These are phyloP conservation scores for Heliconius cydno DNA, from an alignment of 2,888 invertebrate genomes.

Conservation along the genomic window DNA sequence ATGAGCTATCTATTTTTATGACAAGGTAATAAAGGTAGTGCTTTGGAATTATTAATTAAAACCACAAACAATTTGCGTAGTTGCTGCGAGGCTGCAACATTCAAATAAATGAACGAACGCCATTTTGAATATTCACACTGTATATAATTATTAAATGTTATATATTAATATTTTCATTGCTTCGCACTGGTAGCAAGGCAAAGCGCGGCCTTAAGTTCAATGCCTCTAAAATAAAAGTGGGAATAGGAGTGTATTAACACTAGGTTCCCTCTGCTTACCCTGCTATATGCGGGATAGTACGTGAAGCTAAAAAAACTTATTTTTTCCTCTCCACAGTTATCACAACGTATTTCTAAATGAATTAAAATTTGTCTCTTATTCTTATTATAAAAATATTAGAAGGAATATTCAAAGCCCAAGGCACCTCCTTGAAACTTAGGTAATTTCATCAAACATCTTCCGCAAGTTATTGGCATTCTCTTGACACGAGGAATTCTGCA, in stretches of 20 bases:
- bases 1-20: conserved; percentile 16
- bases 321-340: background rate
- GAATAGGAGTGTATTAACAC: too few species aligned
- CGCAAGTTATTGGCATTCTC: conserved; percentile 16
- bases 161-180: background rate
- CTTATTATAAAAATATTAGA: background rate
- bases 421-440: conserved; percentile 18
- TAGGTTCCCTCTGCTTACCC: too few species aligned
- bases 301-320: too few species aligned
- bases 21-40: conserved; percentile 24
- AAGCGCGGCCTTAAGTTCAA: too few species aligned
- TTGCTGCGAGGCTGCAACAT: conserved; percentile 15
- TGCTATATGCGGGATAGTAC: too few species aligned
- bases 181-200: too few species aligned
- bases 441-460: conserved; percentile 26
- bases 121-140: conserved; percentile 22
- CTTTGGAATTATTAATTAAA: conserved; percentile 17
- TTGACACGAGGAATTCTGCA: conserved; percentile 22
- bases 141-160: background rate
- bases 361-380: background rate
- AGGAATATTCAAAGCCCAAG: conserved; percentile 16
- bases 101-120: conserved; percentile 9
- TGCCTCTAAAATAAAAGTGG: too few species aligned
- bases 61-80: conserved; percentile 25
- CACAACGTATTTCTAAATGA: background rate